A percentile compares a stretch with the other conserved stretches of the same genome.
phyloP scores from a whole-genome alignment of 1,140 invertebrate species.

The Zaprionus tsacasi region DNA sequence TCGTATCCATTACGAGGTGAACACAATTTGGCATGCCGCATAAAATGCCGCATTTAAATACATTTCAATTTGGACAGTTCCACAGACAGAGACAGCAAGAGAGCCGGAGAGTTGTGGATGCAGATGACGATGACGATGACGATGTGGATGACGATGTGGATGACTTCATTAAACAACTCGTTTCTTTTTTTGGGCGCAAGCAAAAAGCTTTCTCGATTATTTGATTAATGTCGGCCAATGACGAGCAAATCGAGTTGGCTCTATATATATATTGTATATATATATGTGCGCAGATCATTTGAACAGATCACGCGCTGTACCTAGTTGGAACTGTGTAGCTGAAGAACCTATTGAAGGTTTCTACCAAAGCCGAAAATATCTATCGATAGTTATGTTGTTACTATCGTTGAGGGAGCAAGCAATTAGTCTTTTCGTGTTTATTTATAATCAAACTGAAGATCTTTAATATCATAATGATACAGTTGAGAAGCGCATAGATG shows the following conservation, averaged over 20 bases:
- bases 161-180: slow-evolving; percentile 66
- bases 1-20: slow-evolving; percentile 28
- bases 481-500: too few relatives aligned
- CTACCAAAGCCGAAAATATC: not conserved
- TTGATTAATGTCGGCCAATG: slow-evolving; percentile 60
- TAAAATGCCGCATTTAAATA: slow-evolving; percentile 71
- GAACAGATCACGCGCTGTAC: slow-evolving; percentile 1
- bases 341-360: not conserved
- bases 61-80: slow-evolving; percentile 73
- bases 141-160: slow-evolving; percentile 28
- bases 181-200: slow-evolving; percentile 19
- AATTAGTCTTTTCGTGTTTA: too few relatives aligned
- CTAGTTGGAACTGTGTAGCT: not conserved
- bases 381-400: too few relatives aligned
- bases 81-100: not conserved
- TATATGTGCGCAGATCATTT: slow-evolving; percentile 9
- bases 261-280: not conserved
- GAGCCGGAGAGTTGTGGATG: not conserved
- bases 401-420: too few relatives aligned
- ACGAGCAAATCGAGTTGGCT: slow-evolving; percentile 28
- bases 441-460: too few relatives aligned
- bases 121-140: slow-evolving; percentile 3
- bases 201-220: slow-evolving; percentile 47
- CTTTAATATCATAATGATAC: too few relatives aligned
- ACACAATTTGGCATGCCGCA: slow-evolving; percentile 59